Evolutionary conservation across 2,888 invertebrate genomes (phyloP).

Genomic region (Aphidius colemani): DNA sequence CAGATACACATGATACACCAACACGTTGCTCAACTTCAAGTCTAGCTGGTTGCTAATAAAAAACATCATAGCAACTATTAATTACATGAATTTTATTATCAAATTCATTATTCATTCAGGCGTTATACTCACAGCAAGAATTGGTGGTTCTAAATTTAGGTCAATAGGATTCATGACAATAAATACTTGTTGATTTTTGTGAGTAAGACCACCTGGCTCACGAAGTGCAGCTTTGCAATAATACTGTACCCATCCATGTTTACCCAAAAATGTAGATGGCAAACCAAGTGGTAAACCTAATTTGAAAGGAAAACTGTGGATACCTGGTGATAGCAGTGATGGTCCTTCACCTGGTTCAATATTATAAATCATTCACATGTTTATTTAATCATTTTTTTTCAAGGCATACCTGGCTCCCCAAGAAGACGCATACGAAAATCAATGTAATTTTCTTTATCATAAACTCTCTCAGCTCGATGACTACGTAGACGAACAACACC

Average conservation of each 20-base stretch:
- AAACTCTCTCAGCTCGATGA: constrained; percentile 81
- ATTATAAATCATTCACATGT: too few species aligned
- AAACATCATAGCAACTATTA: background rate
- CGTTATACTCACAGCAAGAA: constrained; percentile 75
- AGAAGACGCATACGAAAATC: constrained; percentile 92
- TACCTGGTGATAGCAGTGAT: constrained; percentile 85
- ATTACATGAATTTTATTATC: background rate
- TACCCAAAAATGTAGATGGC: constrained; percentile 91
- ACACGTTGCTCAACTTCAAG: constrained; percentile 90
- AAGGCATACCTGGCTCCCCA: constrained; percentile 75
- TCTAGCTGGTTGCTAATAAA: constrained; percentile 79
- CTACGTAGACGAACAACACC: constrained; percentile 88
- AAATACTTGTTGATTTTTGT: constrained; percentile 96
- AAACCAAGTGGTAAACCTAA: constrained; percentile 86
- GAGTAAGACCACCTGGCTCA: constrained; percentile 86
- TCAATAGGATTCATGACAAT: constrained; percentile 96
- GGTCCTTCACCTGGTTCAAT: constrained; percentile 84
- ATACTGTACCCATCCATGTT: constrained; percentile 95
- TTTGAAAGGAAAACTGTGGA: constrained; percentile 94
- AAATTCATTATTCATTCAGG: constrained; percentile 9
- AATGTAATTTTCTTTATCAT: constrained; percentile 92
- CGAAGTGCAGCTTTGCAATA: constrained; percentile 88
- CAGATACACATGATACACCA: constrained; percentile 85
- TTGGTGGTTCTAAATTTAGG: constrained; percentile 85
- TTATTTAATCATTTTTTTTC: background rate